Conservation (phyloP, 2,888 invertebrate genomes). For the Chouioia cunea region DNA sequence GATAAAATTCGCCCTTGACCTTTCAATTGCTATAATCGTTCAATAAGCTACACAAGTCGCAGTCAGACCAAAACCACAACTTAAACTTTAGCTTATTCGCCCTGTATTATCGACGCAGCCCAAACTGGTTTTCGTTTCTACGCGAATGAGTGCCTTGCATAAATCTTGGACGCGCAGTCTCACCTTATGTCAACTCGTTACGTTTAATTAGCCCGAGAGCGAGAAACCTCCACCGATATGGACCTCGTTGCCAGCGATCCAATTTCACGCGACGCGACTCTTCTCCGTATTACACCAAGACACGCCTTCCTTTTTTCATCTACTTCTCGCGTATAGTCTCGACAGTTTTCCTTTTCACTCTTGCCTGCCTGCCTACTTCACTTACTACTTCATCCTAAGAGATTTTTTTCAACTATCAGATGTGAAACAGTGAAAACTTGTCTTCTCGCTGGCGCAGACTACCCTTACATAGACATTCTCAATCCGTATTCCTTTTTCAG, state of each 20-base stretch:
- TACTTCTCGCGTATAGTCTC: no score
- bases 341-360: no score
- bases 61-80: no score
- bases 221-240: constrained; percentile 39
- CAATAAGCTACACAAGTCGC: no score
- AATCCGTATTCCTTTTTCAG: no score
- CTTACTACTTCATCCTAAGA: not conserved
- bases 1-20: constrained; percentile 23
- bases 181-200: constrained; percentile 48
- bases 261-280: constrained; percentile 8
- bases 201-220: constrained; percentile 50
- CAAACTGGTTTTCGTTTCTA: constrained; percentile 50
- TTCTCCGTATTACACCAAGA: not conserved
- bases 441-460: no score
- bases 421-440: no score
- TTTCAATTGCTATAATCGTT: constrained; percentile 14
- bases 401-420: not conserved
- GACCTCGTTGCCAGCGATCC: constrained; percentile 2
- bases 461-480: no score
- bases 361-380: no score
- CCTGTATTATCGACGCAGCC: constrained; percentile 47
- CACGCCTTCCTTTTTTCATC: not conserved
- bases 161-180: constrained; percentile 37
- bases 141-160: constrained; percentile 37
- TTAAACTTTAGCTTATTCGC: not conserved